Evolutionary conservation across 2,113 vertebrate genomes (phyloP).

Genomic region (Alosa alosa): DNA sequence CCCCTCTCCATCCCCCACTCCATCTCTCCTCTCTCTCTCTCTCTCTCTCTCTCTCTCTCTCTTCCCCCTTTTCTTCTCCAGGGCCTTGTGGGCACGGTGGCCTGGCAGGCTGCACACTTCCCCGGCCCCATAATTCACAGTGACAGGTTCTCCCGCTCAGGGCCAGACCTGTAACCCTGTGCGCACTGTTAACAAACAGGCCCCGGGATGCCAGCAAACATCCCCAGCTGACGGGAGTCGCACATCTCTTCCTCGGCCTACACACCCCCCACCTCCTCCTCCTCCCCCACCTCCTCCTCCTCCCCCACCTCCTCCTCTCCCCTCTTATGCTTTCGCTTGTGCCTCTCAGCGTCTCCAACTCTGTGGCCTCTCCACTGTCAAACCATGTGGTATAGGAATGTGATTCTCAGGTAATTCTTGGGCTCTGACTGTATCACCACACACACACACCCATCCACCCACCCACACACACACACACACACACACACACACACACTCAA

Average conservation of each 20-base stretch:
- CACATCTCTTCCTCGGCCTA: slow-evolving; percentile 25
- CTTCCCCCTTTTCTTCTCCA: not conserved
- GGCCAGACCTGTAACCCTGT: slow-evolving; percentile 62
- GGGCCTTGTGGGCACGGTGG: not conserved
- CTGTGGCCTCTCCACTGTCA: not conserved
- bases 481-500: too few species aligned
- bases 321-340: slow-evolving; percentile 16
- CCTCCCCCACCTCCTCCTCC: not conserved
- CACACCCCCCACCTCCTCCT: not conserved
- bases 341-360: not conserved
- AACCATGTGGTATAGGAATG: not conserved
- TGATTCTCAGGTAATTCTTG: not conserved
- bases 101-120: slow-evolving; percentile 47
- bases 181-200: slow-evolving; percentile 54
- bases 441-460: slow-evolving; percentile 5
- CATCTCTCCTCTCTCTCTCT: not conserved
- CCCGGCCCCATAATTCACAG: slow-evolving; percentile 60
- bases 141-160: slow-evolving; percentile 57
- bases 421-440: not conserved
- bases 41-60: not conserved
- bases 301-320: slow-evolving; percentile 24
- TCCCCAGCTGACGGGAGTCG: slow-evolving; percentile 17
- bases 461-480: not conserved
- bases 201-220: slow-evolving; percentile 46
- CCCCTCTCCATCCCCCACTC: not conserved